Evolutionary conservation across 2,797 vertebrate genomes (phyloP), one percentile per base, ranked within the genome.

Genomic region (Muscicapa striata): DNA sequence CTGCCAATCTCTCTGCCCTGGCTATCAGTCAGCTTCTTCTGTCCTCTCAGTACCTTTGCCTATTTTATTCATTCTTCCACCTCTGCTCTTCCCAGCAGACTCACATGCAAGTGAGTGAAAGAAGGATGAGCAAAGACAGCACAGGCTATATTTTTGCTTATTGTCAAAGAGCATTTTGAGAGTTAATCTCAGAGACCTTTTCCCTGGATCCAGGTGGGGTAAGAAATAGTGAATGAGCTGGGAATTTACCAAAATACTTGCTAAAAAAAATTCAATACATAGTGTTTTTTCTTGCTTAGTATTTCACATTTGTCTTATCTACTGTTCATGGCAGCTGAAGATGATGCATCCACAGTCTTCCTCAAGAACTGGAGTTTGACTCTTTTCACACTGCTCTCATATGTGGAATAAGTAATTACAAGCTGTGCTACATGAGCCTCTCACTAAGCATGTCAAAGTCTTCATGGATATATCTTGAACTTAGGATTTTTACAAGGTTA

Each of bases 191-290:
- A 36, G 32, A 78, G 34, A 7, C 34, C 19, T 82, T 78, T 69
- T 75, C 3, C 13, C 22, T 58, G 0, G 0, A 48, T 30, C 16
- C 29, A 54, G 6, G 2, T 30, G 4, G 43, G 30, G 15, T 32
- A 12, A 23, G 66, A 78, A 92, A 40, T 30, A 2, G 30, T 26
- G 15, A 43, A n/a, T 52, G 20, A 66, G 14, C 26, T 63, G 62
- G 23, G 32, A 87, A 81, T 30, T 69, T 74, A 52, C 20, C 30
- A 9, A 66, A 76, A 80, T 38, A 6, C 4, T 63, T 51, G 13
- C 13, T 61, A 22, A 75, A 69, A 69, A 55, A 10, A 15, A 16
- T 74, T 5, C 17, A 68, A 8, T n/a, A 12, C 6, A 5, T 55
- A 5, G n/a, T 34, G 3, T 2, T 68, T 79, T 81, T 63, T 45